Percentiles rank a stretch among this genome's conserved stretches.
These are phyloP conservation scores for Myiopsitta monachus DNA, from an alignment of 2,113 vertebrate species.

Conservation along the genomic window DNA sequence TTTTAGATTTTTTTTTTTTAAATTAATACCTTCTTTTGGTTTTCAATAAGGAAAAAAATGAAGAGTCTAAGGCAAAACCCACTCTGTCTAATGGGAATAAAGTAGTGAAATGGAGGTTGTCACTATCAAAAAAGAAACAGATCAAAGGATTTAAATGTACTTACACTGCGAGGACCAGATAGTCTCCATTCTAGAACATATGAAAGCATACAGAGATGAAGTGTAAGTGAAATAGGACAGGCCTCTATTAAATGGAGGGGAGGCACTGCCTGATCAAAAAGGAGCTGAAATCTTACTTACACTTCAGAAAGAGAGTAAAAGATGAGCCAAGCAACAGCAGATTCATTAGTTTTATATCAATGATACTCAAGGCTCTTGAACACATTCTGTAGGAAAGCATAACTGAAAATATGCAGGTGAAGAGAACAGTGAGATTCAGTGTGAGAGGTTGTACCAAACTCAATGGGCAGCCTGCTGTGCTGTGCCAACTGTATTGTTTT, in stretches of 20 bases:
- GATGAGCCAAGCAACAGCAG: background rate
- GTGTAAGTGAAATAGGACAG: background rate
- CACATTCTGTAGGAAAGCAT: rapidly evolving
- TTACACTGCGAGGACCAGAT: background rate
- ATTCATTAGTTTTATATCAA: background rate
- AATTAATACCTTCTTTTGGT: background rate
- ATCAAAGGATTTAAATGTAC: conserved; percentile 1
- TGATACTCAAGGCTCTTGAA: background rate
- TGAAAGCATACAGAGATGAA: background rate
- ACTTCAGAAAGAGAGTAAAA: background rate
- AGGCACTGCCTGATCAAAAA: background rate
- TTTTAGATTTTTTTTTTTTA: background rate
- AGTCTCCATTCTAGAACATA: background rate
- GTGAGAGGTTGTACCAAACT: background rate
- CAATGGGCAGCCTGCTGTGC: too few relatives aligned
- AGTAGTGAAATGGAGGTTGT: background rate
- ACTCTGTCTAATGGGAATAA: background rate
- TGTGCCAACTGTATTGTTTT: background rate
- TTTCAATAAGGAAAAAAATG: background rate
- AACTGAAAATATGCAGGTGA: rapidly evolving
- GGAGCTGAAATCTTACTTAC: background rate
- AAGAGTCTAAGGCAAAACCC: background rate
- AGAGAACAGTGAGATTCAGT: background rate
- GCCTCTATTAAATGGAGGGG: background rate
- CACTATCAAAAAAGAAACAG: background rate